Evolutionary conservation across 2,888 invertebrate genomes (phyloP).

Genomic region (Xestia xanthographa): DNA sequence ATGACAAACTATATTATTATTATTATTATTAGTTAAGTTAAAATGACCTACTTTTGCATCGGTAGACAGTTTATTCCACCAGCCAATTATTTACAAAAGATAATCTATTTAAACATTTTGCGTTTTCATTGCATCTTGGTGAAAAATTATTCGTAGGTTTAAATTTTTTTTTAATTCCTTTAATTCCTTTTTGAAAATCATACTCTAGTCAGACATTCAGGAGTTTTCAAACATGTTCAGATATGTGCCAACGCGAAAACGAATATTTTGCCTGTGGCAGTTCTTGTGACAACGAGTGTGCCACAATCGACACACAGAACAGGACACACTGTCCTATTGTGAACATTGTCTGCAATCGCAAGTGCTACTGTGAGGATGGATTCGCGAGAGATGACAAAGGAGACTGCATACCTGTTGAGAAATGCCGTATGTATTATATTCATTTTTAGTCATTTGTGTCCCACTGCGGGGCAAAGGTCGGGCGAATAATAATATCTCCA

Average conservation of each 20-base stretch:
- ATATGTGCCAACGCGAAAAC: constrained; percentile 48
- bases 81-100: no score
- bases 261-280: constrained; percentile 60
- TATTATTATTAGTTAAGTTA: no score
- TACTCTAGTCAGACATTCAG: neutral
- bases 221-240: constrained; percentile 27
- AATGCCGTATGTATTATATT: constrained; percentile 45
- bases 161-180: no score
- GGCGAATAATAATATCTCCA: no score
- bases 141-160: no score
- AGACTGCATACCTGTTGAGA: constrained; percentile 49
- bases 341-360: constrained; percentile 68
- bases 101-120: no score
- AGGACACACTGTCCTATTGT: constrained; percentile 66
- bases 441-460: neutral
- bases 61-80: no score
- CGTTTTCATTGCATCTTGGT: no score
- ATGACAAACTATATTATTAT: no score
- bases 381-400: constrained; percentile 42
- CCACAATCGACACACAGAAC: constrained; percentile 58
- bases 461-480: no score
- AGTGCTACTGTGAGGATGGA: constrained; percentile 69
- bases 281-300: constrained; percentile 72
- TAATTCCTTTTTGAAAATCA: neutral
- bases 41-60: no score